Evolutionary conservation across 2,888 invertebrate species (phyloP), one percentile per base, ranked within the genome.

Genomic region (Apamea sordens): DNA sequence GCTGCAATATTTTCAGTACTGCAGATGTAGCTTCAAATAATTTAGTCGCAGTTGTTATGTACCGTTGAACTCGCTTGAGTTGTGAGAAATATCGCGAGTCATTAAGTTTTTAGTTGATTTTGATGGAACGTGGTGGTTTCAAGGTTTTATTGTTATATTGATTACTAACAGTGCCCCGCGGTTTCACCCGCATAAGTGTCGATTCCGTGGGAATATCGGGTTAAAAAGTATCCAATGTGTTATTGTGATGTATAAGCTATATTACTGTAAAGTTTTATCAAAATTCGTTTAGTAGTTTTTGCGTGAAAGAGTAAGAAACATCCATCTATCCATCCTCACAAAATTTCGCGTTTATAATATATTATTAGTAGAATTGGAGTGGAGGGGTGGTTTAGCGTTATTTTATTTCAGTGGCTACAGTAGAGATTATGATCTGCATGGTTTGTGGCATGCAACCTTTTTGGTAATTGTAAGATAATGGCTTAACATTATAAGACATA

Each of bases 1-100:
- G 80, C 74, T 80, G 85, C 76, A 86, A 86, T 89, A 88, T 89
- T 88, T 81, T 81, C 76, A 76, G 77, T 73, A 67, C 63, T 69
- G 67, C 74, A 83, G 88, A 75, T 80, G 74, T 79, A 67, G 75
- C 77, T 85, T 63, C 73, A 76, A 85, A 87, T 89, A 75, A 89
- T 89, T 85, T 77, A 68, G 81, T 83, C 80, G 64, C 71, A 72
- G 28, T 75, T 59, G 68, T 72, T 68, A 36, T 64, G 59, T 47
- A 44, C 28, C 63, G 56, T 44, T n/a, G 41, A 50, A 63, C 21
- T 78, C 28, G 24, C n/a, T 44, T 41, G 47, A 83, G 44, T 75
- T 72, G 36, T 18, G 50, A 68, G 53, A 36, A 69, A 71, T 59
- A 67, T 36, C 44, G 28, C n/a, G 28, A 47, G 50, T 85, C 82